Conservation (phyloP, 2,888 invertebrate genomes). For the Ectemnius lituratus region DNA sequence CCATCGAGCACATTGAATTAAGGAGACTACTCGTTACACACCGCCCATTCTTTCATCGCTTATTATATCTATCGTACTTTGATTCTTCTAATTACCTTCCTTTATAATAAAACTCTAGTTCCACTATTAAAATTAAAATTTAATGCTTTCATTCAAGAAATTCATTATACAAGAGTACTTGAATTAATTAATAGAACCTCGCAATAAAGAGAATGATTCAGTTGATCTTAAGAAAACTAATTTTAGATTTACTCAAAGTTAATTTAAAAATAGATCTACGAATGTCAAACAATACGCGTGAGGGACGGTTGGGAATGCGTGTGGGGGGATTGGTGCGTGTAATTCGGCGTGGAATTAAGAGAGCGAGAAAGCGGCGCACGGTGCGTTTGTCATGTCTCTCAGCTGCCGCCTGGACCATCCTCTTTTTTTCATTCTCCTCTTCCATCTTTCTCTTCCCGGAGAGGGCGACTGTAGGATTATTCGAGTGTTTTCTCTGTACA, state of each 20-base stretch:
- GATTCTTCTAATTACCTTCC: too few relatives aligned
- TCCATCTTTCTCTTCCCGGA: background rate
- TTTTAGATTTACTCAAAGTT: too few relatives aligned
- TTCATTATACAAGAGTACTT: too few relatives aligned
- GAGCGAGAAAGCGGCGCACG: background rate
- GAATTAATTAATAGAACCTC: too few relatives aligned
- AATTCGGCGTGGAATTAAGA: constrained; percentile 5
- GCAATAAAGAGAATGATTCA: too few relatives aligned
- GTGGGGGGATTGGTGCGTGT: background rate
- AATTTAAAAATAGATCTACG: too few relatives aligned
- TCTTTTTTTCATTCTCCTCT: constrained; percentile 10
- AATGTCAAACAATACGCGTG: too few relatives aligned
- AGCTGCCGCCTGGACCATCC: background rate
- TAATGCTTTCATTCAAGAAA: too few relatives aligned
- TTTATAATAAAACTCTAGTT: too few relatives aligned
- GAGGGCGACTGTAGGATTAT: background rate
- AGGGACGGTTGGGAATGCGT: too few relatives aligned
- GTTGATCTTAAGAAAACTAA: too few relatives aligned
- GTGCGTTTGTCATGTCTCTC: constrained; percentile 4
- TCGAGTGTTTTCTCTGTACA: background rate
- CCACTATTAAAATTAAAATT: too few relatives aligned
- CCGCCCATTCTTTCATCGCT: background rate
- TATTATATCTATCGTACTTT: background rate
- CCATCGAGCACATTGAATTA: constrained; percentile 4
- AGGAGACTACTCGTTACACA: background rate